These are phyloP conservation scores for Polyergus mexicanus DNA, from an alignment of 1,140 invertebrate species.

Conservation along the genomic window DNA sequence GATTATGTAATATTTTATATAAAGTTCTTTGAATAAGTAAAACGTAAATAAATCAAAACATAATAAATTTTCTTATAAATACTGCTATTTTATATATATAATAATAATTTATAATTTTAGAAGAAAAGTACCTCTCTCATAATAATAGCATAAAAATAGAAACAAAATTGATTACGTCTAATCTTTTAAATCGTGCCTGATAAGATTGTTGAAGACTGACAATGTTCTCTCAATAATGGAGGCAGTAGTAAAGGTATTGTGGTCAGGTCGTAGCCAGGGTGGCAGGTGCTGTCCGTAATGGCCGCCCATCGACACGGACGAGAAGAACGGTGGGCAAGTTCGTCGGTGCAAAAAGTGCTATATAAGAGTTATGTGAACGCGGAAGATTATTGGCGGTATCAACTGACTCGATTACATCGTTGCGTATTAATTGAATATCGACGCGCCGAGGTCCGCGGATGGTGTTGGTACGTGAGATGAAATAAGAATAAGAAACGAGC, in stretches of 20 bases:
- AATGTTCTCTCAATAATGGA: conserved; percentile 46
- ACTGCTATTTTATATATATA: not conserved
- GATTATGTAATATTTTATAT: not conserved
- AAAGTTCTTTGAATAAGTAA: not conserved
- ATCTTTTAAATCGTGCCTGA: not conserved
- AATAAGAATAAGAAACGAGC: conserved; percentile 42
- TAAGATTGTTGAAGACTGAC: conserved; percentile 31
- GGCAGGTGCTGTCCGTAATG: conserved; percentile 85
- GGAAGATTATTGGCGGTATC: conserved; percentile 78
- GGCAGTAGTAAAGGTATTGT: conserved; percentile 71
- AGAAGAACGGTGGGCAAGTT: conserved; percentile 69
- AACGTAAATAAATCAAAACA: not conserved
- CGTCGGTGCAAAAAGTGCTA: conserved; percentile 69
- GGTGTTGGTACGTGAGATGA: conserved; percentile 54
- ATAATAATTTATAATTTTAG: not conserved
- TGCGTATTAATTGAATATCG: conserved; percentile 80
- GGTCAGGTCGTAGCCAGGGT: conserved; percentile 78
- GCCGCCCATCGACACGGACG: conserved; percentile 79
- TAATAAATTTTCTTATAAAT: no score
- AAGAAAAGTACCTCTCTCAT: not conserved
- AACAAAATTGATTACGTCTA: not conserved
- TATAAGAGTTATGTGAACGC: conserved; percentile 77
- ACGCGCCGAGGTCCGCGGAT: conserved; percentile 37
- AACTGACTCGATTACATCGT: conserved; percentile 68
- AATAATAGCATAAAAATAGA: conserved; percentile 19